These are phyloP conservation scores for Brachymystax lenok DNA, from an alignment of 2,797 vertebrate genomes.

Conservation along the genomic window DNA sequence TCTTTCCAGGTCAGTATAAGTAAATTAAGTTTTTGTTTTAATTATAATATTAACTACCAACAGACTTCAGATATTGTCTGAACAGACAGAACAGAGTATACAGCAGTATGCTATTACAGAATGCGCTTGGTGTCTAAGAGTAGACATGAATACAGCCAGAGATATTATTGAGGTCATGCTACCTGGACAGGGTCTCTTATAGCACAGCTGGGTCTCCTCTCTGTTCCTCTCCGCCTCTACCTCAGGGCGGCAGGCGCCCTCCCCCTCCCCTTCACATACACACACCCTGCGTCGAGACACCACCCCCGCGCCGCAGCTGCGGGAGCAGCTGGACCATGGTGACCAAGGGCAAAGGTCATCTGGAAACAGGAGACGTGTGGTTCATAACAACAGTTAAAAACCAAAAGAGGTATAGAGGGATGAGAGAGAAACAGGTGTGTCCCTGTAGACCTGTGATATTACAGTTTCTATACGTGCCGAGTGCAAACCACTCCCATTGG, in stretches of 20 bases:
- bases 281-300: constrained; percentile 73
- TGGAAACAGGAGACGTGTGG: constrained; percentile 34
- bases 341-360: constrained; percentile 85
- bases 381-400: not conserved
- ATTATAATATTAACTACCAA: not conserved
- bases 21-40: not conserved
- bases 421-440: not conserved
- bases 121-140: not conserved
- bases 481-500: not conserved
- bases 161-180: not conserved
- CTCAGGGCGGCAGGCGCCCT: constrained; percentile 64
- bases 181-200: constrained; percentile 81
- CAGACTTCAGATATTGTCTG: not conserved
- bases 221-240: constrained; percentile 44
- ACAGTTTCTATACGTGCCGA: not conserved
- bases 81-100: not conserved
- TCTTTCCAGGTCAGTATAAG: not conserved
- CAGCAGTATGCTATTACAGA: not conserved
- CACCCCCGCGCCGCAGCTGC: constrained; percentile 81
- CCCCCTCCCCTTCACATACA: constrained; percentile 69
- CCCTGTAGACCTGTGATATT: not conserved
- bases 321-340: constrained; percentile 82
- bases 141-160: not conserved
- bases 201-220: constrained; percentile 79
- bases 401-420: not conserved